These are phyloP conservation scores for Ameiurus melas DNA, from an alignment of 2,113 vertebrate genomes.

Conservation along the genomic window DNA sequence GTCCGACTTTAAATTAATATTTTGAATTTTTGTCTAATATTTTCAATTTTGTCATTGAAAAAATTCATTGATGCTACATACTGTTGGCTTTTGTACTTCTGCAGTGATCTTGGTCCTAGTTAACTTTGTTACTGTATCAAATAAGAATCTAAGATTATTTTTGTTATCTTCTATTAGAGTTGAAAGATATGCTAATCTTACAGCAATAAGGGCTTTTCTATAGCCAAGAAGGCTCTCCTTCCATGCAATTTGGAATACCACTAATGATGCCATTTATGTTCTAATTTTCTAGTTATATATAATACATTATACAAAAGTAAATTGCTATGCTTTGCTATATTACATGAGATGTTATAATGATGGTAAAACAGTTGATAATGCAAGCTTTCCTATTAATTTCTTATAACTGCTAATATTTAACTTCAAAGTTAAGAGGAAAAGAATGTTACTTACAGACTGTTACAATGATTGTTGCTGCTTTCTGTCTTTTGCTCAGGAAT, in stretches of 20 bases:
- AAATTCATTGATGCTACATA: not conserved
- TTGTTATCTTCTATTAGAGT: not conserved
- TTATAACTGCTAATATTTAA: not conserved
- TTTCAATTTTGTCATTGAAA: not conserved
- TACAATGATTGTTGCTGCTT: not conserved
- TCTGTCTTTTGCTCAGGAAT: not conserved
- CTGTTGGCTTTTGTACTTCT: not conserved
- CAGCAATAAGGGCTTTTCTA: not conserved
- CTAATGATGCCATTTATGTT: not conserved
- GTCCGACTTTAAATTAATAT: not conserved
- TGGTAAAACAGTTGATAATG: not conserved
- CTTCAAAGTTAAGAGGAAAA: not conserved
- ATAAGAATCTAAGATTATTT: not conserved
- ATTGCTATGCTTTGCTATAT: not conserved
- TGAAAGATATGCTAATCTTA: not conserved
- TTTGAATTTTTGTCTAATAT: not conserved
- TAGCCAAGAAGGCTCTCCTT: not conserved
- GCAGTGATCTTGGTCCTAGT: not conserved
- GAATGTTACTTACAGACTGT: not conserved
- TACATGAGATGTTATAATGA: not conserved
- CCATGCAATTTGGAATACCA: not conserved
- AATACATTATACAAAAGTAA: not conserved
- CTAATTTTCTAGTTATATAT: not conserved
- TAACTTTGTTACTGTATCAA: not conserved
- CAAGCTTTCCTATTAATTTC: not conserved